Conservation (phyloP, 2,797 vertebrate species). For the Euphonia xanthogaster region DNA sequence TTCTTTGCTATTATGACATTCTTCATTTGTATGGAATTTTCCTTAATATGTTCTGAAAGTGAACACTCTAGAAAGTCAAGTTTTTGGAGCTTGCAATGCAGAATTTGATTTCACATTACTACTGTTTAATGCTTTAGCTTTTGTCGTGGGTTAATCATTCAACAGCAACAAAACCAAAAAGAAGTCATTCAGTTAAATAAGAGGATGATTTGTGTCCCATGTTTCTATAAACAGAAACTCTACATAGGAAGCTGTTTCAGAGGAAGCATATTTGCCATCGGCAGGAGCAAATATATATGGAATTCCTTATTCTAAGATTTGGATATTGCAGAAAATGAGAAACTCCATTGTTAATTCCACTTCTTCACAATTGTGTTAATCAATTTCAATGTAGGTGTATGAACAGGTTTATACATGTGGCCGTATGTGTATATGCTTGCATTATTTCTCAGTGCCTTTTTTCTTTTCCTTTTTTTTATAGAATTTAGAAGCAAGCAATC, state of each 20-base stretch:
- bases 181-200: background rate
- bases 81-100: background rate
- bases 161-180: background rate
- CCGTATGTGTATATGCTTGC: background rate
- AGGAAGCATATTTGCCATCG: background rate
- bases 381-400: background rate
- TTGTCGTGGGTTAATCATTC: background rate
- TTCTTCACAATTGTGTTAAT: background rate
- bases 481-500: background rate
- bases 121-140: background rate
- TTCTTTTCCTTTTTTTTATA: background rate
- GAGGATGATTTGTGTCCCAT: background rate
- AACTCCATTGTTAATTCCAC: background rate
- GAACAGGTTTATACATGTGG: background rate
- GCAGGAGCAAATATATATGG: background rate
- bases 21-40: slow-evolving; percentile 19
- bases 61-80: background rate
- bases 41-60: background rate
- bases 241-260: background rate
- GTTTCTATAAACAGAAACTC: background rate
- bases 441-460: background rate
- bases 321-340: background rate
- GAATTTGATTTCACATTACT: background rate
- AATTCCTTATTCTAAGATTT: background rate
- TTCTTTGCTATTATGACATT: background rate